Base-by-base conservation (phyloP, 2,797 vertebrate species). In the Spinus pinus region DNA sequence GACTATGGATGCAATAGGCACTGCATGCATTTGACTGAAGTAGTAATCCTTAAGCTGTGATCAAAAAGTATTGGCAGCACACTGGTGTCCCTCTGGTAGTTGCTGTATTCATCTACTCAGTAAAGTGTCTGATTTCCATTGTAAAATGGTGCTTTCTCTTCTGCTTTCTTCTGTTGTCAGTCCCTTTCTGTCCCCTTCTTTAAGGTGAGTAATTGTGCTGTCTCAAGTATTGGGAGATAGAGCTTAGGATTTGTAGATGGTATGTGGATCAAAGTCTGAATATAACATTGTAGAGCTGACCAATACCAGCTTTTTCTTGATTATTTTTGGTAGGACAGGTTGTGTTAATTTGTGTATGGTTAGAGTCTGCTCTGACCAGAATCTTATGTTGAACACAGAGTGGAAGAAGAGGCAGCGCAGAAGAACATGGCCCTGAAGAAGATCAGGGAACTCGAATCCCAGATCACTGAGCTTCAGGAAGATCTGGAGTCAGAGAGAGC, bases 351-450 rank as follows among this genome's bases (percentile, higher is more conserved):
- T 64, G 22, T 50, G 9, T 61, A 2, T 47, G 23, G 60, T 74
- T 88, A 53, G 78, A 82, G 53, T 47, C 3, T 65, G 21, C 25
- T 64, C 60, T 95, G 67, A 94, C 42, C 44, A 60, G 33, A 88
- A 46, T 12, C 14, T 81, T 86, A 4, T 97, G 22, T 95, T 84
- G 69, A 88, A 85, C 94, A 89, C 94, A 99, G 99, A 97, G 99
- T 99, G 51, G 99, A 99, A 95, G 99, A 99, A 89, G 99, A 99
- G 95, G 98, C 99, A 14, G 97, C 98, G 2, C 99, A 99, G 97
- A 99, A 99, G 97, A 99, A 99, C 93, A 94, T 98, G 96, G 99
- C 99, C 62, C 97, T 99, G 74, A 99, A 99, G 93, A 99, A 99
- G 98, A 99, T 99, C 91, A 98, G 99, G 6, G 99, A 99, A 95